Percentiles rank a stretch among this genome's conserved stretches.
These are phyloP conservation scores for Sebastiscus albofasciatus DNA, from an alignment of 2,797 vertebrate genomes.

Conservation along the genomic window DNA sequence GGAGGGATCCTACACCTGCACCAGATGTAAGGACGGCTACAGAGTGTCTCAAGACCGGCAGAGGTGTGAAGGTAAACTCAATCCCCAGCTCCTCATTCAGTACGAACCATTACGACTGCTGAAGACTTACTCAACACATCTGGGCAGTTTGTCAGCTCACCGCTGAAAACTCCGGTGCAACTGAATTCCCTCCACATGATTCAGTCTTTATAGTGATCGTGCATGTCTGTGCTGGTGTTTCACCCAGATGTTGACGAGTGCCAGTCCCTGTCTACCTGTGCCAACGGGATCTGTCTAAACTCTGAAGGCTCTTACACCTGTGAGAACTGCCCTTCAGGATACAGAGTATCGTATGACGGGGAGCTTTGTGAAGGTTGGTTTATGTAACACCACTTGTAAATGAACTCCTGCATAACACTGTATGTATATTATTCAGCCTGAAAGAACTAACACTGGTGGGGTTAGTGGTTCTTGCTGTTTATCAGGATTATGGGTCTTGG, in stretches of 20 bases:
- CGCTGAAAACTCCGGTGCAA: slow-evolving; percentile 3
- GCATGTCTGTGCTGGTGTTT: slow-evolving; percentile 27
- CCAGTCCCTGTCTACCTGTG: slow-evolving; percentile 79
- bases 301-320: slow-evolving; percentile 86
- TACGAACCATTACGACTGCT: slow-evolving; percentile 13
- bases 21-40: slow-evolving; percentile 85
- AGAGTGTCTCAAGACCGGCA: slow-evolving; percentile 68
- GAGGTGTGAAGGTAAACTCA: slow-evolving; percentile 80
- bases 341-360: slow-evolving; percentile 78
- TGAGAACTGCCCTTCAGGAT: slow-evolving; percentile 79
- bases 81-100: slow-evolving; percentile 22
- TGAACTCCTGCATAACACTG: background rate
- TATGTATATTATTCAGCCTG: slow-evolving; percentile 3
- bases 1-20: slow-evolving; percentile 88
- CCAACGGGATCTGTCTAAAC: slow-evolving; percentile 88
- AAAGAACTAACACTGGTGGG: background rate
- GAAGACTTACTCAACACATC: slow-evolving; percentile 20
- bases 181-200: background rate
- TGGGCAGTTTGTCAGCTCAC: slow-evolving; percentile 13
- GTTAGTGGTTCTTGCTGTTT: background rate
- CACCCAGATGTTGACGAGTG: slow-evolving; percentile 82
- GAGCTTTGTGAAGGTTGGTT: slow-evolving; percentile 83
- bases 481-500: slow-evolving; percentile 3
- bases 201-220: background rate
- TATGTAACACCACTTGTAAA: slow-evolving; percentile 20